Conservation (phyloP, 2,888 invertebrate genomes). For the Leucophenga montana region DNA sequence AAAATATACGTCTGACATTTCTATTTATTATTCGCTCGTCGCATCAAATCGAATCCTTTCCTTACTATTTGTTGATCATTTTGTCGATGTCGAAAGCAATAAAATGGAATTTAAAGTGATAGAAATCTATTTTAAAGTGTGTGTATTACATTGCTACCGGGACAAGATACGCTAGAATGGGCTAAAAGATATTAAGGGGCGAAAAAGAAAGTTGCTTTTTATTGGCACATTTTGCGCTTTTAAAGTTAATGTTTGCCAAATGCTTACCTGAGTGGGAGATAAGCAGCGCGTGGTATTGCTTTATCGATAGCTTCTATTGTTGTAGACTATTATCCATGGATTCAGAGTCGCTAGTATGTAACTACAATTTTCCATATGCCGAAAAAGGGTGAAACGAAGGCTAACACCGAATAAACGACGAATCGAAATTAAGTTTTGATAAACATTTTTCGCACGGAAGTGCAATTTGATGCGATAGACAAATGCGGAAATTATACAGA, state of each 20-base stretch:
- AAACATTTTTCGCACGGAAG: constrained; percentile 67
- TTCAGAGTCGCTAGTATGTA: too few species aligned
- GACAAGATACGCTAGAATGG: constrained; percentile 33
- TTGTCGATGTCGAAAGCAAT: constrained; percentile 49
- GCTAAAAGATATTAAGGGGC: background rate
- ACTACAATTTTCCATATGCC: too few species aligned
- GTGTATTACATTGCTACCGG: constrained; percentile 44
- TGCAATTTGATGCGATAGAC: constrained; percentile 57
- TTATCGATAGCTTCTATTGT: too few species aligned
- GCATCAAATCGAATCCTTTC: constrained; percentile 15
- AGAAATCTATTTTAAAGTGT: constrained; percentile 58
- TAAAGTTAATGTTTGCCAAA: constrained; percentile 44
- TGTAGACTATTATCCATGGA: too few species aligned
- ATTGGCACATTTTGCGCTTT: background rate
- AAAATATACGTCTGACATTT: constrained; percentile 17
- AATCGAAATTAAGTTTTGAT: constrained; percentile 53
- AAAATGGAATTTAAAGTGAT: constrained; percentile 64
- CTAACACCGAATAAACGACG: too few species aligned
- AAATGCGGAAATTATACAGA: constrained; percentile 11
- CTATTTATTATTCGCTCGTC: constrained; percentile 28
- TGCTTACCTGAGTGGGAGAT: too few species aligned
- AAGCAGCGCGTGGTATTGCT: too few species aligned
- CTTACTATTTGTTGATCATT: constrained; percentile 45
- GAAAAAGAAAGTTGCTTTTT: background rate
- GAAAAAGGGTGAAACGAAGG: too few species aligned